Evolutionary conservation across 2,113 vertebrate species (phyloP).

Genomic region (Aplodontia rufa): DNA sequence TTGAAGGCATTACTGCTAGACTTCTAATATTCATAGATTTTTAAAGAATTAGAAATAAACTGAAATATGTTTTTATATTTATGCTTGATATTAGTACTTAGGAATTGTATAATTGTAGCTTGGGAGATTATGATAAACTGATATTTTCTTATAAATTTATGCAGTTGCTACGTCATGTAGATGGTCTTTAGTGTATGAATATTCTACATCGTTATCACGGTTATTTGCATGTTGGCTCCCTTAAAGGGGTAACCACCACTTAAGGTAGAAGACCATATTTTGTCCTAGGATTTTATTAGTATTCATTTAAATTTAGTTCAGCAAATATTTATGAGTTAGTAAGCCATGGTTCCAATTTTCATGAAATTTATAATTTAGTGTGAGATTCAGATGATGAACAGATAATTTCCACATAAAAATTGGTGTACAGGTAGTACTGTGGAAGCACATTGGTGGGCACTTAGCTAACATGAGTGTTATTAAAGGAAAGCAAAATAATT

Average conservation of each 20-base stretch:
- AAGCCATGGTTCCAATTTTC: not conserved
- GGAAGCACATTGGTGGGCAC: not conserved
- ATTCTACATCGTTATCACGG: not conserved
- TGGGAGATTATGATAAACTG: not conserved
- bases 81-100: not conserved
- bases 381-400: not conserved
- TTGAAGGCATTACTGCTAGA: too few relatives aligned
- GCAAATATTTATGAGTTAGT: not conserved
- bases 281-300: not conserved
- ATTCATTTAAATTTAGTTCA: not conserved
- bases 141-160: conserved; percentile 29
- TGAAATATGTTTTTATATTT: not conserved
- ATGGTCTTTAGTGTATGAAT: not conserved
- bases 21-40: too few relatives aligned
- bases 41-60: not conserved
- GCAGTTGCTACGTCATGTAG: not conserved
- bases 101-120: not conserved
- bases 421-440: not conserved
- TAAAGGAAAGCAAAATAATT: not conserved
- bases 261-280: not conserved
- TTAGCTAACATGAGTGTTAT: not conserved
- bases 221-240: not conserved
- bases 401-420: not conserved
- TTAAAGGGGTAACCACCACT: not conserved
- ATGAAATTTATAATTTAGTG: not conserved